A percentile compares a stretch with the other conserved stretches of the same genome.
Conservation (phyloP, 2,888 invertebrate species). For the Cinara cedri region DNA sequence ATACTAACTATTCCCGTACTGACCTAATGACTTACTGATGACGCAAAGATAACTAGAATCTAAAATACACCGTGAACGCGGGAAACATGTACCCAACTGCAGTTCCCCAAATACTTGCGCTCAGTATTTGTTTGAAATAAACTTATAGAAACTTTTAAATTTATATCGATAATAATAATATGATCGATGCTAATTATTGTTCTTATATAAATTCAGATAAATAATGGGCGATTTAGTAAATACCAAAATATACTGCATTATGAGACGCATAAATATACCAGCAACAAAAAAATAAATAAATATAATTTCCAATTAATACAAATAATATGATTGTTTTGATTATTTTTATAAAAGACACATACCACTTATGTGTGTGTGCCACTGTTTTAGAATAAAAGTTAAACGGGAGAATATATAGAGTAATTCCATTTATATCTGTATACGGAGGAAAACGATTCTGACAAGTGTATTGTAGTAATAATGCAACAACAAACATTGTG, state of each 20-base stretch:
- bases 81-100: neutral
- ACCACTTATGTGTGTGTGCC: too few relatives aligned
- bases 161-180: too few relatives aligned
- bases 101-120: neutral
- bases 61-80: neutral
- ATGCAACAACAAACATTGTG: too few relatives aligned
- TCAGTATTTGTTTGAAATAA: conserved; percentile 1
- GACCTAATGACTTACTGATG: neutral
- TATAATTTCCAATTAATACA: too few relatives aligned
- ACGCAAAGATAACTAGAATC: neutral
- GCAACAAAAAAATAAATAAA: neutral
- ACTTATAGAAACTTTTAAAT: neutral
- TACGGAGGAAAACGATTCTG: too few relatives aligned
- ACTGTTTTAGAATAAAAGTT: too few relatives aligned
- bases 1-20: neutral
- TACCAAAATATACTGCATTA: neutral
- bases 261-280: too few relatives aligned
- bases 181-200: neutral
- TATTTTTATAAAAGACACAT: too few relatives aligned
- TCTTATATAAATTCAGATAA: neutral
- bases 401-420: neutral
- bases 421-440: too few relatives aligned
- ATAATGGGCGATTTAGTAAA: neutral
- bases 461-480: too few relatives aligned
- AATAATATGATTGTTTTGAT: too few relatives aligned